A percentile compares a stretch with the other conserved stretches of the same genome.
Evolutionary conservation across 2,113 vertebrate species (phyloP).

Genomic region (Bubo bubo): DNA sequence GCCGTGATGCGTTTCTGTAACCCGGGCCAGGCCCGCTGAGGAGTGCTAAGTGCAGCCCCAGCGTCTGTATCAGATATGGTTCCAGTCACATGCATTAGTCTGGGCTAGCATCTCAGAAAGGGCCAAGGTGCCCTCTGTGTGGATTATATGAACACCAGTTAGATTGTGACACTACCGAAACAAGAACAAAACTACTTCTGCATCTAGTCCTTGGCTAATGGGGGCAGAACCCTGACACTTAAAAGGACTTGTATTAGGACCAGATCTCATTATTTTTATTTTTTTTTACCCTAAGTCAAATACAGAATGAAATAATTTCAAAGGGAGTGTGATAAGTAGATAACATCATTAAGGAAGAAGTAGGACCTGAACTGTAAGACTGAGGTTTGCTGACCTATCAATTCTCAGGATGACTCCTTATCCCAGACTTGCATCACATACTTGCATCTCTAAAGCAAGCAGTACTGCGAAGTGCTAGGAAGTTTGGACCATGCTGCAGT

Average conservation of each 20-base stretch:
- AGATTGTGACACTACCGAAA: background rate
- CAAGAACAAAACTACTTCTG: background rate
- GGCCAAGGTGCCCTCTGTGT: fast-evolving
- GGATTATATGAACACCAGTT: fast-evolving
- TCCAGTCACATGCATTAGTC: fast-evolving
- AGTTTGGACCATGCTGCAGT: background rate
- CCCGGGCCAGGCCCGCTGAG: background rate
- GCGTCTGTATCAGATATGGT: fast-evolving
- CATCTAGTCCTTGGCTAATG: background rate
- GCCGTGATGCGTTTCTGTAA: background rate
- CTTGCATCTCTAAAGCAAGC: background rate
- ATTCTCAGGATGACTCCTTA: background rate
- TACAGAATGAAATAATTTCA: background rate
- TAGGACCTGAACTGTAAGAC: background rate
- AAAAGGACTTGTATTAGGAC: background rate
- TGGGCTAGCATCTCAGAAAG: background rate
- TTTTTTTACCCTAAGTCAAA: background rate
- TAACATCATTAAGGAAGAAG: background rate
- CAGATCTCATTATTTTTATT: background rate
- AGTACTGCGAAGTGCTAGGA: background rate
- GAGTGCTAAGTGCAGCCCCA: background rate
- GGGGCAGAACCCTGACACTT: background rate
- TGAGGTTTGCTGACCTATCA: background rate
- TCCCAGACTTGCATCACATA: fast-evolving
- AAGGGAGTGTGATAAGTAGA: background rate